Percentiles rank a stretch among this genome's conserved stretches.
These are phyloP conservation scores for Mesorhabditis spiculigera DNA, from an alignment of 2,888 invertebrate genomes.

Conservation along the genomic window DNA sequence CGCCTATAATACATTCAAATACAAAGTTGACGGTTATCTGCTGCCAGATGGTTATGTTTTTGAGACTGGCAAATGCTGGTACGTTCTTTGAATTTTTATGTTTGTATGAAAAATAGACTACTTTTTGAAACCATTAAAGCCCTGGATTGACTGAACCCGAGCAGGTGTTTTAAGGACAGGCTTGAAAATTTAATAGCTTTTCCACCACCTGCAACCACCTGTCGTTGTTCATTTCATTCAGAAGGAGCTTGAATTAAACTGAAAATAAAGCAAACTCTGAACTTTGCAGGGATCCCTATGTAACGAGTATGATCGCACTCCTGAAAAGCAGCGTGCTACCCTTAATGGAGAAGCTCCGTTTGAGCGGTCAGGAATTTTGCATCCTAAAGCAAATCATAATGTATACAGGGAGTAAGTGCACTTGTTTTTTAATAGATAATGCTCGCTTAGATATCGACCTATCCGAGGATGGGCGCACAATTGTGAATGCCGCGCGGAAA, in stretches of 20 bases:
- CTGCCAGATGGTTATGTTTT: background rate
- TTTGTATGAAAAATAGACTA: too few species aligned
- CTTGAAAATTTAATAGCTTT: too few species aligned
- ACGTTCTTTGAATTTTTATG: background rate
- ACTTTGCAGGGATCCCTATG: background rate
- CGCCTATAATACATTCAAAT: slow-evolving; percentile 4
- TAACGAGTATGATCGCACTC: background rate
- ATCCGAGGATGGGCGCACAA: background rate
- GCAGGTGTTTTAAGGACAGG: too few species aligned
- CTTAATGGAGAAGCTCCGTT: background rate
- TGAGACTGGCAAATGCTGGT: background rate
- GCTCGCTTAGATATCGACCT: background rate
- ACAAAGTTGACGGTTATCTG: background rate
- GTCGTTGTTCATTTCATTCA: background rate
- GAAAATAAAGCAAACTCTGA: background rate
- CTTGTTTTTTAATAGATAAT: background rate
- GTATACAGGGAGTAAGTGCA: background rate
- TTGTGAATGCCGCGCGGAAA: background rate
- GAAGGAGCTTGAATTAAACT: background rate
- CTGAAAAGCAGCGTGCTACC: background rate
- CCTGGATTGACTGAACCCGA: too few species aligned
- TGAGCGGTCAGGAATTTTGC: background rate
- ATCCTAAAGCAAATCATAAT: slow-evolving; percentile 1
- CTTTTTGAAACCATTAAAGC: too few species aligned
- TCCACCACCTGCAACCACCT: too few species aligned